Conservation (phyloP, 2,888 invertebrate genomes). For the Cremastobaeus sp. region DNA sequence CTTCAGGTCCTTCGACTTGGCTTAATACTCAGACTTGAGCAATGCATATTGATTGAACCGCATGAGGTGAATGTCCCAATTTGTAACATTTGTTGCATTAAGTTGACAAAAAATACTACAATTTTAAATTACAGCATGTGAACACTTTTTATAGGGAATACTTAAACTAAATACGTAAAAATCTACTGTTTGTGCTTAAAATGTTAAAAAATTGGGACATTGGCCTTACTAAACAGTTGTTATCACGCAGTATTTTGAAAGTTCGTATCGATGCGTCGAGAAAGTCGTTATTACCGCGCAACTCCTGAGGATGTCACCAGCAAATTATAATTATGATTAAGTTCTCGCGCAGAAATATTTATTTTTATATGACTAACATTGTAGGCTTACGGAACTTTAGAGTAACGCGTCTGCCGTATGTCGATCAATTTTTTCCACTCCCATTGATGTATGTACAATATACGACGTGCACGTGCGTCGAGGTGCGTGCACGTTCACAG, state of each 20-base stretch:
- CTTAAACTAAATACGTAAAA: too few species aligned
- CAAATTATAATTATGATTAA: conserved; percentile 35
- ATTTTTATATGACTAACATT: conserved; percentile 50
- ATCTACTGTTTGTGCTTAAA: too few species aligned
- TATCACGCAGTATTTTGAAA: background rate
- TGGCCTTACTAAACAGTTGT: background rate
- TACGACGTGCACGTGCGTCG: background rate
- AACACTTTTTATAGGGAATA: too few species aligned
- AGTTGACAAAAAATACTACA: too few species aligned
- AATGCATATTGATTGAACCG: too few species aligned
- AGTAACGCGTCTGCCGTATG: conserved; percentile 17
- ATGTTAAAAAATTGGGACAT: too few species aligned
- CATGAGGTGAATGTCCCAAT: too few species aligned
- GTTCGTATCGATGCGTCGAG: background rate
- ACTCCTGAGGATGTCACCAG: conserved; percentile 38
- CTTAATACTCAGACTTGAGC: too few species aligned
- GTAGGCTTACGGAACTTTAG: conserved; percentile 24
- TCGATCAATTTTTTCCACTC: conserved; percentile 57
- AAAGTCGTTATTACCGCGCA: background rate
- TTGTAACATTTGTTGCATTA: too few species aligned
- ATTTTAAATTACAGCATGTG: too few species aligned
- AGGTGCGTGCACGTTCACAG: background rate
- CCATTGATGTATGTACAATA: conserved; percentile 38
- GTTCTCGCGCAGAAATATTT: conserved; percentile 39
- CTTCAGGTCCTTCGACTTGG: too few species aligned